A percentile compares a stretch with the other conserved stretches of the same genome.
Conservation (phyloP, 2,113 vertebrate genomes). For the Corythornis madagascariensis region DNA sequence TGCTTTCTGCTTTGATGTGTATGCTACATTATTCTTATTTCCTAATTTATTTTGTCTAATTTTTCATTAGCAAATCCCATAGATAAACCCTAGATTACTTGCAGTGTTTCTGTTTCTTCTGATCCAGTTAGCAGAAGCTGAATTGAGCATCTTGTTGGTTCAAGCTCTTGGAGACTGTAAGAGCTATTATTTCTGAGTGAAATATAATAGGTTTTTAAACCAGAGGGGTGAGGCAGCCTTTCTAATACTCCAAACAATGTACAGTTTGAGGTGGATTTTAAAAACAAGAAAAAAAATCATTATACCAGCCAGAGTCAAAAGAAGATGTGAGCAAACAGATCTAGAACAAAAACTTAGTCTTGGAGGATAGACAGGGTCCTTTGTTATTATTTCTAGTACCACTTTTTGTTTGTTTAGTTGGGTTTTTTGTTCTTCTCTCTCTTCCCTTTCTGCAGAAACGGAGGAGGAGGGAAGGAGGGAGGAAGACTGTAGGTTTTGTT, state of each 20-base stretch:
- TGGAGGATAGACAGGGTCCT: neutral
- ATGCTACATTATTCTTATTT: neutral
- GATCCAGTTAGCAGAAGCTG: neutral
- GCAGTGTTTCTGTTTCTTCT: neutral
- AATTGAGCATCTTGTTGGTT: neutral
- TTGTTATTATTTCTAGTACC: neutral
- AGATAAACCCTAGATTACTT: neutral
- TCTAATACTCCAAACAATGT: constrained; percentile 9
- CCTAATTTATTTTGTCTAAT: neutral
- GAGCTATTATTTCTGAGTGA: constrained; percentile 1
- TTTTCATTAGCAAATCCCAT: neutral
- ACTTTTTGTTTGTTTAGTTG: neutral
- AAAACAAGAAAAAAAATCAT: neutral
- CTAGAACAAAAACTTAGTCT: neutral
- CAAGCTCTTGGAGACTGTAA: neutral
- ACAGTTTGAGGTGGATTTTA: neutral
- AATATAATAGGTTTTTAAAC: neutral
- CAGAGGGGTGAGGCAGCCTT: neutral
- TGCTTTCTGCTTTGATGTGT: neutral
- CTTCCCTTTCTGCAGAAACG: neutral
- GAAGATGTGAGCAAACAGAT: neutral
- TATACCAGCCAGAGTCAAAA: neutral
- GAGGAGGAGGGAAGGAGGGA: neutral
- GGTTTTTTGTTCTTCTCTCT: too few species aligned
- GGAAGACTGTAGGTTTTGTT: neutral